Evolutionary conservation across 2,797 vertebrate species (phyloP).

Genomic region (Serranus cabrilla): DNA sequence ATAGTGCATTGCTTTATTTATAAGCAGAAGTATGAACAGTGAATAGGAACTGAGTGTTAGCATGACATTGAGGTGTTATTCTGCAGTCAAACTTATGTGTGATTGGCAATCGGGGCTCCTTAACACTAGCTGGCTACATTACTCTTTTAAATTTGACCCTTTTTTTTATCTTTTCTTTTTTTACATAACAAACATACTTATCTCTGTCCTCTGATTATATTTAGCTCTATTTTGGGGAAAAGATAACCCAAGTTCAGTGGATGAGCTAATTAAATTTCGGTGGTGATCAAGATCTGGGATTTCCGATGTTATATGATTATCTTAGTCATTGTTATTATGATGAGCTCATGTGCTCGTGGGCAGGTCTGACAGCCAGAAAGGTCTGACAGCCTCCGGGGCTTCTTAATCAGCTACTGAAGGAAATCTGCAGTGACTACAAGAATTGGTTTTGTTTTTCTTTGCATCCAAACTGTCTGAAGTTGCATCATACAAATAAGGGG

Average conservation of each 20-base stretch:
- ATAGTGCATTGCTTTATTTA: no score
- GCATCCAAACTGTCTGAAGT: background rate
- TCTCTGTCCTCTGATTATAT: slow-evolving; percentile 23
- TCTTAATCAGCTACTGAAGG: background rate
- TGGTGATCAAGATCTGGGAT: slow-evolving; percentile 57
- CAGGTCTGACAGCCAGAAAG: background rate
- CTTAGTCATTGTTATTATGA: slow-evolving; percentile 39
- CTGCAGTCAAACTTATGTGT: background rate
- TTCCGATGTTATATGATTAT: slow-evolving; percentile 69
- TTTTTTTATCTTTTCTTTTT: no score
- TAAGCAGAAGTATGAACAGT: no score
- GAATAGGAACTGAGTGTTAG: background rate
- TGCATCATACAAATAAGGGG: background rate
- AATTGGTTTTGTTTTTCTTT: background rate
- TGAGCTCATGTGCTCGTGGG: slow-evolving; percentile 37
- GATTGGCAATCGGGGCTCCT: background rate
- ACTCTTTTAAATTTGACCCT: background rate
- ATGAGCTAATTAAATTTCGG: slow-evolving; percentile 62
- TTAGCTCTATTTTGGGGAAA: slow-evolving; percentile 36
- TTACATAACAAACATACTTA: no score
- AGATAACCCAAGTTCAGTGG: slow-evolving; percentile 45
- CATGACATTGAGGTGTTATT: background rate
- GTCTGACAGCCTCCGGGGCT: background rate
- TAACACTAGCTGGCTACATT: no score
- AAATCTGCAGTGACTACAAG: background rate